Percentiles rank a stretch among this genome's conserved stretches.
Evolutionary conservation across 2,113 vertebrate genomes (phyloP).

Genomic region (Pholis gunnellus): DNA sequence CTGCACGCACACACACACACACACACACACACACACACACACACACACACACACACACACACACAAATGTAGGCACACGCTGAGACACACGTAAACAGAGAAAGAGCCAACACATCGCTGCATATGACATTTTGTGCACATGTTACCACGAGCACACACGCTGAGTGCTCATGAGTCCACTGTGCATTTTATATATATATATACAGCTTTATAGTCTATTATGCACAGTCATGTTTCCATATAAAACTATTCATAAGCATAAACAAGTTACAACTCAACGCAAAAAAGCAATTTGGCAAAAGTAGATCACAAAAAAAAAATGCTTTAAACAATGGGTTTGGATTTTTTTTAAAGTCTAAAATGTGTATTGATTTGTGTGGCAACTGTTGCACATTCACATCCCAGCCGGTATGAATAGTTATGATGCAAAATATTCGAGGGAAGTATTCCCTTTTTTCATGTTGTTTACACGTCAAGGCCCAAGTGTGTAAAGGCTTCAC

Average conservation of each 20-base stretch:
- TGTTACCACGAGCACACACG: neutral
- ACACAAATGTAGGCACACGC: slow-evolving; percentile 49
- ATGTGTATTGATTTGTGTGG: neutral
- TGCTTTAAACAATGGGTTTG: too few relatives aligned
- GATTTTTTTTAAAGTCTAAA: neutral
- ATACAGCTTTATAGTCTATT: neutral
- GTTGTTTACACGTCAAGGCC: neutral
- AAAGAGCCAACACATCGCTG: slow-evolving; percentile 34
- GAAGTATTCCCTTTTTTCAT: neutral
- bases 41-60: slow-evolving; percentile 1
- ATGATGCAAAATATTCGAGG: neutral
- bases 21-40: slow-evolving; percentile 5
- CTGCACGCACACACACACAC: slow-evolving; percentile 78
- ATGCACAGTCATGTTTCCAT: slow-evolving; percentile 15
- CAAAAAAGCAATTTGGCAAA: neutral
- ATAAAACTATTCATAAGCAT: neutral
- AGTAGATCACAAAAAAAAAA: neutral
- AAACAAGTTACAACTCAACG: neutral
- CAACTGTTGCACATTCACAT: neutral
- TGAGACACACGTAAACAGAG: slow-evolving; percentile 52
- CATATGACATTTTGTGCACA: neutral
- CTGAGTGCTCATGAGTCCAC: neutral
- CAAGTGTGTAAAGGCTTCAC: neutral
- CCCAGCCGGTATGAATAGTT: neutral
- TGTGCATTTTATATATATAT: too few relatives aligned